Conservation (phyloP, 2,797 vertebrate species). For the Sarcoramphus papa region DNA sequence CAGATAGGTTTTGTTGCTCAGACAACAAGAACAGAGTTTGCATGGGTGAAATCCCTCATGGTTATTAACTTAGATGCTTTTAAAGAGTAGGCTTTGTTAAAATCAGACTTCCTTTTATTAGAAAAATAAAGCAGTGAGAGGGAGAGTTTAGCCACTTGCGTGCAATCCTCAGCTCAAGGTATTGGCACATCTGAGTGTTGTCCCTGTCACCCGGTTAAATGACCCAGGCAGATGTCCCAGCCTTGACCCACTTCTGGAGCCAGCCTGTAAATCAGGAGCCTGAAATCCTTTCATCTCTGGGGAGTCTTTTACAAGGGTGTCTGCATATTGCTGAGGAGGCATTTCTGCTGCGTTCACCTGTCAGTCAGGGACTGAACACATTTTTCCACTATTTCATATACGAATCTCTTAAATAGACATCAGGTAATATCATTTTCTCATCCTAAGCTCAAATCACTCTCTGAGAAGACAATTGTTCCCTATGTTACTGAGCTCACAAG, state of each 20-base stretch:
- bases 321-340: slow-evolving; percentile 17
- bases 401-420: neutral
- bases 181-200: neutral
- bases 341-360: neutral
- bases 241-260: slow-evolving; percentile 39
- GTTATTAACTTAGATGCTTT: neutral
- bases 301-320: slow-evolving; percentile 13
- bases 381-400: neutral
- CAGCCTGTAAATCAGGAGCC: slow-evolving; percentile 15
- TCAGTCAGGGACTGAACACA: neutral
- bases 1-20: neutral
- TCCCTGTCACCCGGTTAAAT: slow-evolving; percentile 2
- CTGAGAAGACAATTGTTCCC: neutral
- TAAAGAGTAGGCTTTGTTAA: neutral
- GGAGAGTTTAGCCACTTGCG: neutral
- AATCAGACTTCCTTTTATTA: neutral
- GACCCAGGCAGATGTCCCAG: slow-evolving; percentile 16
- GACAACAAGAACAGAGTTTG: neutral
- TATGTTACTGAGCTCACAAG: neutral
- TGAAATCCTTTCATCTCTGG: slow-evolving; percentile 28
- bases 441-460: neutral
- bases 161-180: neutral
- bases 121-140: neutral
- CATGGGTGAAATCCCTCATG: neutral
- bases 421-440: neutral